Percentiles rank a stretch among this genome's conserved stretches.
Evolutionary conservation across 2,888 invertebrate species (phyloP).

Genomic region (Acrocera orbiculus): DNA sequence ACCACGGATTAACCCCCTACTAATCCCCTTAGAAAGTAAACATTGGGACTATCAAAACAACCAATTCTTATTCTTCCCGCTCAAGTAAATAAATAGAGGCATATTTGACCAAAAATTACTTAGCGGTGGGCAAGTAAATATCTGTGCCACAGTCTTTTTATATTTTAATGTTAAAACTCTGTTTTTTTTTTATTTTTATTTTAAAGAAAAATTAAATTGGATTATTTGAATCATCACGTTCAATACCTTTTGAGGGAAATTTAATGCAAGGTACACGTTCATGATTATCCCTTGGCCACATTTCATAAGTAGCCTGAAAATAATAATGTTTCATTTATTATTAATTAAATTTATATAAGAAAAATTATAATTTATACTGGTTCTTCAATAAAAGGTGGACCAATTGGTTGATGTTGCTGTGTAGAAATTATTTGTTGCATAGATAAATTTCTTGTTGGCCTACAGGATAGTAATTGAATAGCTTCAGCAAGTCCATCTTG

Average conservation of each 20-base stretch:
- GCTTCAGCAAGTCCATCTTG: conserved; percentile 49
- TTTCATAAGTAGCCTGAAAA: conserved; percentile 16
- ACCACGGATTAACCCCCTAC: no score
- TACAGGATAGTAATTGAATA: conserved; percentile 44
- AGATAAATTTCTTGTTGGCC: conserved; percentile 25
- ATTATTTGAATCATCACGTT: conserved; percentile 12
- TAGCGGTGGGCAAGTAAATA: no score
- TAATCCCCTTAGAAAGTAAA: no score
- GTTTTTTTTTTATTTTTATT: no score
- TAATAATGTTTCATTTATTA: not conserved
- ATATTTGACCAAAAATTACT: no score
- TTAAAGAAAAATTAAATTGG: no score
- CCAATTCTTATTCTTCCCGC: no score
- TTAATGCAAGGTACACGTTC: conserved; percentile 19
- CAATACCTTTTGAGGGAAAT: conserved; percentile 15
- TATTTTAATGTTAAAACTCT: no score
- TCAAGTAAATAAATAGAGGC: no score
- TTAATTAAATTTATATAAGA: not conserved
- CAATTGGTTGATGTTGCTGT: conserved; percentile 14
- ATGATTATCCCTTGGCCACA: conserved; percentile 17
- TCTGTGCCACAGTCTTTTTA: no score
- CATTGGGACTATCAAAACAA: no score
- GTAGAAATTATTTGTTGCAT: conserved; percentile 15
- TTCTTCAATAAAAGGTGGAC: conserved; percentile 18
- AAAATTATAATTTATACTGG: conserved; percentile 12